Base-by-base conservation (phyloP, 2,888 invertebrate species). In the Arrhopalites spinosus region DNA sequence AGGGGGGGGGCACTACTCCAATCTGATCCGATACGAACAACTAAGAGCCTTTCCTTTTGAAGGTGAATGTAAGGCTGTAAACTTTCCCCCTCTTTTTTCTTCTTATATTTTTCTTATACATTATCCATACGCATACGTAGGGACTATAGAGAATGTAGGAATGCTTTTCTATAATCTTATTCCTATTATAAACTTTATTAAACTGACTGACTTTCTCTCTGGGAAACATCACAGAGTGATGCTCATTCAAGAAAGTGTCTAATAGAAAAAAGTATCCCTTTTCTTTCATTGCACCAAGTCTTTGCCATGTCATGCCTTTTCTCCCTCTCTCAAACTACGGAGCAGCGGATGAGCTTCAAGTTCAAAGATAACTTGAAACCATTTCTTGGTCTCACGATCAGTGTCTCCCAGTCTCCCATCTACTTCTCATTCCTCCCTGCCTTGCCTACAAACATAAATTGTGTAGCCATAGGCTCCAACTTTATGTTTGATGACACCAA, bases 21-120 rank as follows among this genome's bases (percentile, higher is more conserved):
- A 68, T 68, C 68, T 50, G 68, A 68, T 68, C 50, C 47, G 68
- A 68, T 68, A 45, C 68, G 47, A 50, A 43, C 23, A n/a, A 59
- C 59, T 59, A 50, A 47, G 50, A 68, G 68, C 68, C 45, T 50
- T 50, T 23, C 11, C 36, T 36, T 11, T 17, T 50, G 47, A 68
- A 68, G 68, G 68, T 68, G 50, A 68, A 50, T 50, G 50, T 47
- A n/a, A 43, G 15, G 43, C 20, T 68, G 47, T 50, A 29, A 67
- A 67, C 66, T 67, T 67, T 67, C 20, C 2, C 43, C 45, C 45
- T 43, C 20, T 64, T 36, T 56, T 56, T 13, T 20, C 23, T n/a
- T 56, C 53, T 47, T 47, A n/a, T 13, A n/a, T 47, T n/a, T n/a
- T n/a, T n/a, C n/a, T n/a, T n/a, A n/a, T 47, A 17, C 15, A 17